A percentile compares a stretch with the other conserved stretches of the same genome.
phyloP scores from a whole-genome alignment of 1,140 invertebrate genomes.

The Luehdorfia chinensis region DNA sequence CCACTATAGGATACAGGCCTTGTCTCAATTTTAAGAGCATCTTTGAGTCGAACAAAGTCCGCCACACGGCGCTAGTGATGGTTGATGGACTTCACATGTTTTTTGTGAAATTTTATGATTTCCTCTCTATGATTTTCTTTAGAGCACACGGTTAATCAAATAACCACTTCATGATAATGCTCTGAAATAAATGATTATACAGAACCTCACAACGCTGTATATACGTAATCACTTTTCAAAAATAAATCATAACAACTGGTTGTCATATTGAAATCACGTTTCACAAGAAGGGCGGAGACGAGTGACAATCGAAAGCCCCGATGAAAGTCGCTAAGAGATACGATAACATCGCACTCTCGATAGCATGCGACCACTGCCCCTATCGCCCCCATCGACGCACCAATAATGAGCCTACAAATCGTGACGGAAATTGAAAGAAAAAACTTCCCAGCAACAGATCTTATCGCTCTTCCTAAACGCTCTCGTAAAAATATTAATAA shows the following conservation, averaged over 20 bases:
- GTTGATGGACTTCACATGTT: too few species aligned
- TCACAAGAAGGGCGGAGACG: slow-evolving; percentile 49
- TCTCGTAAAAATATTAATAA: slow-evolving; percentile 78
- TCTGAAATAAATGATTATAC: too few species aligned
- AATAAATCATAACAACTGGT: slow-evolving; percentile 61
- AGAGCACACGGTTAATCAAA: too few species aligned
- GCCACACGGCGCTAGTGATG: too few species aligned
- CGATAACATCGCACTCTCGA: slow-evolving; percentile 64
- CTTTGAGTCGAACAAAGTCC: too few species aligned
- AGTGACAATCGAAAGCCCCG: slow-evolving; percentile 58
- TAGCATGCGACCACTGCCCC: slow-evolving; percentile 68
- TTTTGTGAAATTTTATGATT: too few species aligned
- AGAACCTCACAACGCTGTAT: too few species aligned
- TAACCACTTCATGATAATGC: too few species aligned
- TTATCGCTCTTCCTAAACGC: slow-evolving; percentile 69
- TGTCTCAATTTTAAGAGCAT: too few species aligned
- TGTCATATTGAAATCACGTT: slow-evolving; percentile 60
- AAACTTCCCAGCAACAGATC: slow-evolving; percentile 70
- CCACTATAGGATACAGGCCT: too few species aligned
- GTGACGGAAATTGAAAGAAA: slow-evolving; percentile 76
- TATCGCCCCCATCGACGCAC: slow-evolving; percentile 72
- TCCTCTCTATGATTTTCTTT: too few species aligned
- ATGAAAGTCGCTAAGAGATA: slow-evolving; percentile 70
- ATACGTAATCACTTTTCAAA: too few species aligned
- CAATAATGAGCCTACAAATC: slow-evolving; percentile 75